Base-by-base conservation (phyloP, 1,140 invertebrate species). In the Orussus abietinus region DNA sequence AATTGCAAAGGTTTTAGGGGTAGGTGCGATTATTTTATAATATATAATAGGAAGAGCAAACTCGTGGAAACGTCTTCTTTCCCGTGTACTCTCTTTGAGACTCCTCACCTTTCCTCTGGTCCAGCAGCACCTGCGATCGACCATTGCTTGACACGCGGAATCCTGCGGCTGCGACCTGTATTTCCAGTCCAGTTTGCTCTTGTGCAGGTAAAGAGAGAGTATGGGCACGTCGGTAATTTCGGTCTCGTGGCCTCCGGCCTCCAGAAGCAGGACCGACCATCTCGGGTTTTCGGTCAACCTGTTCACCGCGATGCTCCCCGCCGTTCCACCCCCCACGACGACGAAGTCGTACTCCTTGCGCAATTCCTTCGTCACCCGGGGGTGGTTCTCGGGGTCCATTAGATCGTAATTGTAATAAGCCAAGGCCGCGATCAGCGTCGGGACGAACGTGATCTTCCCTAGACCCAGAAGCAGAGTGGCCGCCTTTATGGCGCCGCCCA, bases 131-230 rank as follows among this genome's bases (percentile, higher is more conserved):
- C 88, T 75, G 21, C 81, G 80, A 57, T 88, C 86, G 26, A 80
- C 75, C 86, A 90, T 89, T 0, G 86, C 88, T 59, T 86, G 86
- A 47, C 90, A 92, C 0, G 91, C 90, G 0, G 87, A 80, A 15
- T 82, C 72, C 61, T 92, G 88, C 0, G 91, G 86, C 54, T 92
- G 86, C 0, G 92, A 88, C 75, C 85, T 79, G 65, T 93, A 95
- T 57, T 90, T 86, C 94, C 93, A 97, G 68, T 96, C 92, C 48
- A 92, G 51, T 70, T 88, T 88, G 55, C 90, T 93, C 46, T 90
- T 89, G 63, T 94, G 91, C 30, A 95, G 74, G 56, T 90, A 92
- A 3, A 92, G 66, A 11, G 90, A 92, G 0, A 92, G 67, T 29
- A 88, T 77, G 0, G 90, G 90, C 5, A 92, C 88, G 57, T 88